Evolutionary conservation across 92 coral and sea anemone genomes (phyloP).

Genomic region (Paragorgia papillata): DNA sequence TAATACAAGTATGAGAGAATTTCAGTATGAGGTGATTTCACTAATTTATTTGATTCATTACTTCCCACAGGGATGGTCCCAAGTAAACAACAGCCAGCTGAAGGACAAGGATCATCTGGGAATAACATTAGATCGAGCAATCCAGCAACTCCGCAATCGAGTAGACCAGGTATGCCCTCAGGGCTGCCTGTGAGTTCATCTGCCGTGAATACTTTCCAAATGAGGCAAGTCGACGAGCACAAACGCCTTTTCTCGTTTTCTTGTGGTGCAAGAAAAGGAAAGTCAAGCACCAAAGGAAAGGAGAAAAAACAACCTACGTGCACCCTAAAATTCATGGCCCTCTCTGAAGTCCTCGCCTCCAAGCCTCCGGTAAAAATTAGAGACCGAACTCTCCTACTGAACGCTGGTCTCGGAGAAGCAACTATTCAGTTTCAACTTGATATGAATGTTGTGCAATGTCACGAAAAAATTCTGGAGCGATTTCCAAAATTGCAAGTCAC

Average conservation of each 20-base stretch:
- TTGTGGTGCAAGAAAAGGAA: not conserved
- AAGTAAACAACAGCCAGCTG: too few relatives aligned
- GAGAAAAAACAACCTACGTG: slow-evolving; percentile 53
- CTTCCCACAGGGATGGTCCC: too few relatives aligned
- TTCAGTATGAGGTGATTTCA: too few relatives aligned
- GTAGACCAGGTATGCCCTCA: slow-evolving; percentile 1
- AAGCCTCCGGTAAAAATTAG: slow-evolving; percentile 59
- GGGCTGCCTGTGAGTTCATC: slow-evolving; percentile 26
- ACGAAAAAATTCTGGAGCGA: slow-evolving; percentile 53
- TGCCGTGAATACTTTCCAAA: not conserved
- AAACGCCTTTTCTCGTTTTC: slow-evolving; percentile 16
- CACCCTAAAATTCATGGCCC: slow-evolving; percentile 53
- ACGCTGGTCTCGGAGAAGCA: slow-evolving; percentile 64
- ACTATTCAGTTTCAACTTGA: slow-evolving; percentile 51
- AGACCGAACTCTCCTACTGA: slow-evolving; percentile 49
- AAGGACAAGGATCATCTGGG: too few relatives aligned
- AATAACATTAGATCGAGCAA: too few relatives aligned
- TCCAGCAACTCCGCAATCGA: too few relatives aligned
- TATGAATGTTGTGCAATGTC: slow-evolving; percentile 47
- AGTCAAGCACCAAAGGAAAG: slow-evolving; percentile 19
- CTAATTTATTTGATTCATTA: too few relatives aligned
- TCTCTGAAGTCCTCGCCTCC: slow-evolving; percentile 40
- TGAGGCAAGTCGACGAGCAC: slow-evolving; percentile 25
- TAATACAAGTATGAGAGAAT: too few relatives aligned
- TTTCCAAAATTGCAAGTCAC: slow-evolving; percentile 50